A percentile compares a stretch with the other conserved stretches of the same genome.
Conservation (phyloP, 2,797 vertebrate genomes). For the Diglossa cyanea region DNA sequence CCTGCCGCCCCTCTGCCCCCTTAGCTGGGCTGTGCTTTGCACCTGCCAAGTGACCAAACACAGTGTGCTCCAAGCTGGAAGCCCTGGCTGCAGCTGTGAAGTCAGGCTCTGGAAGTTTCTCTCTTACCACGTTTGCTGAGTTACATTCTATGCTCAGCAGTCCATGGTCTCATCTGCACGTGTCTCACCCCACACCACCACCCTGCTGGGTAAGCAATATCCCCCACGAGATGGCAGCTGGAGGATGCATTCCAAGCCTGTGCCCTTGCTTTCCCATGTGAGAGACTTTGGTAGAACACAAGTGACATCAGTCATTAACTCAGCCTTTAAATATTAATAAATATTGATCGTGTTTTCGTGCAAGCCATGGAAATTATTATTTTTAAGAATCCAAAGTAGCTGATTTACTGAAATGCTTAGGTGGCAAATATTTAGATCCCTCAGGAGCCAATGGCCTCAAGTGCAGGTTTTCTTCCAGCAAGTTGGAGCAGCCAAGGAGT, state of each 20-base stretch:
- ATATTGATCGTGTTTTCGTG: background rate
- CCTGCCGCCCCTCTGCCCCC: background rate
- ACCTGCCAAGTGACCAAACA: background rate
- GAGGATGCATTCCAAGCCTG: background rate
- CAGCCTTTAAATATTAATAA: background rate
- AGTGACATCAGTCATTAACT: background rate
- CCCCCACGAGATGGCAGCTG: background rate
- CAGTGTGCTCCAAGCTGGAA: background rate
- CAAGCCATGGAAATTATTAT: background rate
- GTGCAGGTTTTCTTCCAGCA: background rate
- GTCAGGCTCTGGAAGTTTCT: background rate
- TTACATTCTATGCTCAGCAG: accelerated
- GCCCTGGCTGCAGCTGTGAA: background rate
- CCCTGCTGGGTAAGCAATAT: accelerated
- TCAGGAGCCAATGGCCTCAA: background rate
- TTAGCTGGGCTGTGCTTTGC: background rate
- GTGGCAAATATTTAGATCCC: background rate
- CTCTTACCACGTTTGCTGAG: background rate
- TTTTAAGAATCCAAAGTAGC: background rate
- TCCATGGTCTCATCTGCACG: accelerated
- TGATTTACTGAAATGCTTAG: background rate
- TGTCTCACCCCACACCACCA: background rate
- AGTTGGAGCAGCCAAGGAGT: background rate
- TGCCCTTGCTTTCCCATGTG: accelerated
- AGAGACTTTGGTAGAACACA: background rate